Base-by-base conservation (phyloP, 2,888 invertebrate genomes). In the Scaptomyza reducta region DNA sequence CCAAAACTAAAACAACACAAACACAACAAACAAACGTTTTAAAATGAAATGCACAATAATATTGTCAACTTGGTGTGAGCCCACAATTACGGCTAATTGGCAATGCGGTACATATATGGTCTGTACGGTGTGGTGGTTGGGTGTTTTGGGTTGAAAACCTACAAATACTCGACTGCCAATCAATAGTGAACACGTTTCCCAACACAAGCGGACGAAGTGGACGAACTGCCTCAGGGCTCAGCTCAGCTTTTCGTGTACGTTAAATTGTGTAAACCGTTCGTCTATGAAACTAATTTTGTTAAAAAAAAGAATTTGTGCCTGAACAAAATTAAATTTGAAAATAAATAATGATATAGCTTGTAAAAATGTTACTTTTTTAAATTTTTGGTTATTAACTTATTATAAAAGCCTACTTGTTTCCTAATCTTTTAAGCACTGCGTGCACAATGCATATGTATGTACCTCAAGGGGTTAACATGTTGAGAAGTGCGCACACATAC, bases 81-180 rank as follows among this genome's bases (percentile, higher is more conserved):
- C 54, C 16, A 38, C 58, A 73, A 64, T 35, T 57, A 46, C 29
- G 31, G 33, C 70, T 51, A 71, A 70, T 75, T 70, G 42, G 18
- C 55, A 50, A 22, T 42, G 2, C 13, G n/a, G n/a, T 22, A 4
- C 41, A 1, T 31, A 9, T 5, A 7, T 50, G 6, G 50, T 31
- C 1, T 40, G 14, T 16, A 14, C 54, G 41, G 7, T 14, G 29
- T 29, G 31, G 31, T 31, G 29, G n/a, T 9, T 29, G 50, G 18
- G 11, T 46, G 31, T 29, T 10, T 46, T 46, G 29, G 14, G 31
- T 45, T 22, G 60, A 68, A 64, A 68, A 41, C 74, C 47, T 68
- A 74, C 63, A 74, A 74, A 55, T 50, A 42, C 54, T 25, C 22
- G 29, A n/a, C 18, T 35, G 11, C 14, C 59, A 72, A 74, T 77